Evolutionary conservation across 2,113 vertebrate genomes (phyloP).

Genomic region (Eupsittula cactorum): DNA sequence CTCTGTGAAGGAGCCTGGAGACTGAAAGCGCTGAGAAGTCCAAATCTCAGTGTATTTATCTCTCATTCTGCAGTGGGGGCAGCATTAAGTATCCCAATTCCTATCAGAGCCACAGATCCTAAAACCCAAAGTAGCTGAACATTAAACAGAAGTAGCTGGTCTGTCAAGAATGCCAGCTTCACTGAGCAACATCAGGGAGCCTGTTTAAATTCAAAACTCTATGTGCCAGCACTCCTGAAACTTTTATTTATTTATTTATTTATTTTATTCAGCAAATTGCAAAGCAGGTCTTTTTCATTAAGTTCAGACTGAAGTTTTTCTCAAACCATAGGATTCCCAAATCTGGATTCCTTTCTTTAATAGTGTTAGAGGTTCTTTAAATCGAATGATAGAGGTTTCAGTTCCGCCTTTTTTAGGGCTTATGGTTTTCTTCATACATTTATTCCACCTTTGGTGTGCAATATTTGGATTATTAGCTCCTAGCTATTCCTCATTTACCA

Average conservation of each 20-base stretch:
- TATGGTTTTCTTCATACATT: neutral
- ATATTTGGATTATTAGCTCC: neutral
- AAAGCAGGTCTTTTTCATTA: neutral
- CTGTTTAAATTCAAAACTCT: constrained; percentile 11
- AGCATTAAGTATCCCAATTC: neutral
- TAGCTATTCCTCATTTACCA: neutral
- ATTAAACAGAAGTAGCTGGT: constrained; percentile 38
- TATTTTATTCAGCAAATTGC: neutral
- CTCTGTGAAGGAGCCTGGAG: neutral
- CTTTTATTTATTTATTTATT: neutral
- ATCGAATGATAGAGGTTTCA: neutral
- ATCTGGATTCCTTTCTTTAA: neutral
- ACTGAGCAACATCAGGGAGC: constrained; percentile 11
- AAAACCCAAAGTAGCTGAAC: neutral
- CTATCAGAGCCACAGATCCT: neutral
- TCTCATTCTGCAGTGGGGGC: neutral
- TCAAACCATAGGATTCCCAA: neutral
- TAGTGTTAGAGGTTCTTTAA: neutral
- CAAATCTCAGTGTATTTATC: neutral
- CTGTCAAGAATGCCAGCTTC: constrained; percentile 43
- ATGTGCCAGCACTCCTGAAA: neutral
- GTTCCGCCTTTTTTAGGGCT: neutral
- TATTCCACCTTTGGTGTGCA: neutral
- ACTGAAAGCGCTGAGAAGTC: neutral
- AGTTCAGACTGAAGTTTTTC: neutral